phyloP scores from a whole-genome alignment of 1,140 invertebrate species.

The Whitmania pigra region DNA sequence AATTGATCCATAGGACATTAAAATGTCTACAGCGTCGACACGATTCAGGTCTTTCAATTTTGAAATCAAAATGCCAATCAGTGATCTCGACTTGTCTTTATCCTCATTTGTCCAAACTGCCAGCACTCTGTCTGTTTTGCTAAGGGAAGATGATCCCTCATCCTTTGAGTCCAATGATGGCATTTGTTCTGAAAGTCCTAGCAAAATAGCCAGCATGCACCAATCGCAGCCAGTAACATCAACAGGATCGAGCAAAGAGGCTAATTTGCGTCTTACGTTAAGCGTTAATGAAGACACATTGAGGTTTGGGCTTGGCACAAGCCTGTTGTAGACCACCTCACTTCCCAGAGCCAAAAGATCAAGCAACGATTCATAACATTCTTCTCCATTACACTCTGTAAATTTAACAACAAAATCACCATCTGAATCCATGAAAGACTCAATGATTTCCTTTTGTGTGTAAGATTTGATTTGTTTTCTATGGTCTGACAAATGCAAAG shows the following conservation, averaged over 20 bases:
- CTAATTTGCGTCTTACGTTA: constrained; percentile 44
- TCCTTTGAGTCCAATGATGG: constrained; percentile 42
- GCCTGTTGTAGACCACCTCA: constrained; percentile 40
- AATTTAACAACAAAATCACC: constrained; percentile 39
- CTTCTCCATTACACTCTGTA: constrained; percentile 45
- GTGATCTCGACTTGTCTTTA: constrained; percentile 41
- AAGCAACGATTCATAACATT: constrained; percentile 47
- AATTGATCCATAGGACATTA: constrained; percentile 43
- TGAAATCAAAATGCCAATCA: constrained; percentile 32
- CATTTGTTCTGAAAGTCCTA: constrained; percentile 52
- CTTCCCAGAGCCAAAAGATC: constrained; percentile 58
- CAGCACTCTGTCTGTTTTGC: constrained; percentile 45
- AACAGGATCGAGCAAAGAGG: constrained; percentile 58
- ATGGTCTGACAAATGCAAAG: constrained; percentile 47
- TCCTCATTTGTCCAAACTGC: constrained; percentile 44
- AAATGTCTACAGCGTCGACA: constrained; percentile 44
- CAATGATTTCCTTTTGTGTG: constrained; percentile 51
- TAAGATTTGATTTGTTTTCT: constrained; percentile 50
- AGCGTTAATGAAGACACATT: constrained; percentile 46
- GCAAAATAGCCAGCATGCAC: constrained; percentile 62
- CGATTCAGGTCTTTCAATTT: constrained; percentile 47
- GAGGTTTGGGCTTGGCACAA: constrained; percentile 45
- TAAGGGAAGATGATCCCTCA: constrained; percentile 29
- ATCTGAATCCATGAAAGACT: constrained; percentile 44
- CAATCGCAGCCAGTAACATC: constrained; percentile 67